phyloP scores from a whole-genome alignment of 2,113 vertebrate genomes.

The Megatriorchis doriae region DNA sequence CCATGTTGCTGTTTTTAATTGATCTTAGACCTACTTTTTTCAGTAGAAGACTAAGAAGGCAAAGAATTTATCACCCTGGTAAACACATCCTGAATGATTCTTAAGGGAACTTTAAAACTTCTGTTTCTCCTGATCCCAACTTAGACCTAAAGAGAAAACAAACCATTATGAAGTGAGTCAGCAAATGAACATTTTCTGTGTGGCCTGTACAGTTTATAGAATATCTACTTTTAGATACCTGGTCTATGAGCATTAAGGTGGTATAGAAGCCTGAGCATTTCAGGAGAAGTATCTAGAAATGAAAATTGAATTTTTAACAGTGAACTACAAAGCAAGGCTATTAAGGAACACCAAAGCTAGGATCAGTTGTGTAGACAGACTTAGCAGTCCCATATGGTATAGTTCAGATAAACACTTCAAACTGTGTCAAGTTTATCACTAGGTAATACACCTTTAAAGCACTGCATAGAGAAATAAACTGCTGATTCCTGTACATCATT shows the following conservation, averaged over 20 bases:
- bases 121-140: background rate
- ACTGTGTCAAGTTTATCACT: background rate
- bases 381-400: background rate
- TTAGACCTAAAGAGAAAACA: background rate
- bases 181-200: background rate
- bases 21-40: background rate
- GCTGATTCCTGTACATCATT: background rate
- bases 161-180: background rate
- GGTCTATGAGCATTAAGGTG: background rate
- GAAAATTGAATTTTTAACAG: background rate
- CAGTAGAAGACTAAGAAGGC: background rate
- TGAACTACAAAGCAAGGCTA: background rate
- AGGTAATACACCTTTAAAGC: background rate
- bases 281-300: background rate
- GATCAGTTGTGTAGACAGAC: background rate
- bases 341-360: background rate
- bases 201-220: background rate
- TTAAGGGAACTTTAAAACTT: background rate
- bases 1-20: background rate
- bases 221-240: background rate
- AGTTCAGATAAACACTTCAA: background rate
- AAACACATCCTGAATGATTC: background rate
- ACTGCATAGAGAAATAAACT: background rate
- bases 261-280: background rate
- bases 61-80: background rate